Evolutionary conservation across 2,888 invertebrate genomes (phyloP), one percentile per base, ranked within the genome.

Genomic region (Hirudinaria manillensis): DNA sequence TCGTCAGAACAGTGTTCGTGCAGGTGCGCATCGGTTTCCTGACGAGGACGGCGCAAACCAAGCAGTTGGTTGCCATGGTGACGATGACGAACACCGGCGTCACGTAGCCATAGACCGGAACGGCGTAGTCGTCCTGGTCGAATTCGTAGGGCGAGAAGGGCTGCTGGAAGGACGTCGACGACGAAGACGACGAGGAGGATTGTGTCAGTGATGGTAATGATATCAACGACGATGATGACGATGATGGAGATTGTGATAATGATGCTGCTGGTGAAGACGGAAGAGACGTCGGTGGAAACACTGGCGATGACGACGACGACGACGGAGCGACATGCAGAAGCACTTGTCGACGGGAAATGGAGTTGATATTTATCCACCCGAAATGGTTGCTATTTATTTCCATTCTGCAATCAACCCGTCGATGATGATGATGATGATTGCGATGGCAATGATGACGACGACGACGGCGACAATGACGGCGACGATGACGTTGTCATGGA

Each of bases 1-100:
- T 92, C 89, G 93, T 91, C 2, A 95, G 89, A 0, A 94, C 92
- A 21, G 91, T 89, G 86, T 94, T 94, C 4, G 94, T 94, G 0
- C 94, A 93, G 0, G 93, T 92, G 45, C 92, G 86, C 95, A 96
- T 95, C 70, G 73, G 38, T 53, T 77, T 89, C 80, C 93, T 92
- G 76, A 93, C 91, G 45, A 96, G 88, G 0, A 96, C 94, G 51
- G 94, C 89, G 21, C 94, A 94, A 78, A 96, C 93, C 16, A 95
- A 87, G 0, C 93, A 91, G 86, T 96, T 97, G 67, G 93, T 92
- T 3, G 94, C 89, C n/a, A 93, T 90, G 0, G 94, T 95, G 45
- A 94, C 89, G 32, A 93, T 88, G 19, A 94, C 88, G 55, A 96
- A 89, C 81, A 93, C 90, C 0, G 96, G 94, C 83, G 93, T 91